Evolutionary conservation across 2,797 vertebrate genomes (phyloP).

Genomic region (Lutjanus campechanus): DNA sequence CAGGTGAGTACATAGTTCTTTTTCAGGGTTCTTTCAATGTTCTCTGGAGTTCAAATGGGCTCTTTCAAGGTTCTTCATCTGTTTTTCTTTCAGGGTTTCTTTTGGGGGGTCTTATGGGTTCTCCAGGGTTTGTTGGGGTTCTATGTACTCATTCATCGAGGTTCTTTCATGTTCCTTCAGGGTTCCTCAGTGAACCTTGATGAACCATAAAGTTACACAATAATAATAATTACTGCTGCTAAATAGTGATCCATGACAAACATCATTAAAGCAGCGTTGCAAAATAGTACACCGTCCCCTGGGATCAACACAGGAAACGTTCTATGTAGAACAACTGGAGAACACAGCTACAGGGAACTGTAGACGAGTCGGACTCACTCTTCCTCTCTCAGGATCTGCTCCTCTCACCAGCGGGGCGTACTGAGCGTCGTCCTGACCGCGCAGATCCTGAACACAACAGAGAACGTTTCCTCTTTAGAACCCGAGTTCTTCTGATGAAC

Average conservation of each 20-base stretch:
- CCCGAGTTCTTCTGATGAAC: too few relatives aligned
- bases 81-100: neutral
- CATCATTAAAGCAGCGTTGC: too few relatives aligned
- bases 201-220: too few relatives aligned
- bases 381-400: slow-evolving; percentile 52
- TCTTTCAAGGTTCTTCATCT: too few relatives aligned
- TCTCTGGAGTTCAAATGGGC: neutral
- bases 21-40: neutral
- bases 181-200: neutral
- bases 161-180: neutral
- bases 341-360: neutral
- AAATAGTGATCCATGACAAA: neutral
- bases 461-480: too few relatives aligned
- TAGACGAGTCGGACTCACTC: slow-evolving; percentile 57
- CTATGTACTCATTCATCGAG: too few relatives aligned
- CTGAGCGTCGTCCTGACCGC: rapidly evolving
- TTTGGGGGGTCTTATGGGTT: neutral
- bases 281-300: neutral
- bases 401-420: slow-evolving; percentile 27
- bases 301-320: too few relatives aligned
- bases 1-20: too few relatives aligned
- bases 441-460: slow-evolving; percentile 46
- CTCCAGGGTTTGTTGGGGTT: neutral
- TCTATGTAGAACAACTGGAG: neutral
- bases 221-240: neutral